Conservation (phyloP, 2,797 vertebrate species). For the Rhinichthys osculus region DNA sequence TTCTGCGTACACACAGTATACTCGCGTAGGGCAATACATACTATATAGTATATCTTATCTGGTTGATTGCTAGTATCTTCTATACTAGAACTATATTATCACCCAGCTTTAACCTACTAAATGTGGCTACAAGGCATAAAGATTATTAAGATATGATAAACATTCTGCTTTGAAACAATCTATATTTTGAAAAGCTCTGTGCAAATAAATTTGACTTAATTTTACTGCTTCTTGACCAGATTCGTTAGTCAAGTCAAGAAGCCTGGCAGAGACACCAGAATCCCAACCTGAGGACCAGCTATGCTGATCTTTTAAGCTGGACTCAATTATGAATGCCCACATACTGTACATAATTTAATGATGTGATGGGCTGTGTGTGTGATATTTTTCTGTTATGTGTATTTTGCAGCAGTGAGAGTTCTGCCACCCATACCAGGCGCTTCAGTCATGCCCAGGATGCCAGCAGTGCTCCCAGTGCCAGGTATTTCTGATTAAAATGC, state of each 20-base stretch:
- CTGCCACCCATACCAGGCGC: conserved; percentile 56
- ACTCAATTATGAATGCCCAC: background rate
- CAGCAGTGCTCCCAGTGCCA: conserved; percentile 15
- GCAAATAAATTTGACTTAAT: background rate
- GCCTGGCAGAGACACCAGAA: background rate
- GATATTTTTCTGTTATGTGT: conserved; percentile 9
- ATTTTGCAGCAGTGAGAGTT: conserved; percentile 52
- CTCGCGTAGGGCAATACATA: background rate
- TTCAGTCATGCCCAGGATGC: conserved; percentile 31
- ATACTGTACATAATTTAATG: background rate
- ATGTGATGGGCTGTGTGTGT: conserved; percentile 29
- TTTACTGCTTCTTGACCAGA: too few relatives aligned
- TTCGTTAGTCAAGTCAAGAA: too few relatives aligned
- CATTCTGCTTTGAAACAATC: background rate
- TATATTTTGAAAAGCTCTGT: background rate
- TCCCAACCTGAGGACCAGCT: background rate
- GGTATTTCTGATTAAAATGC: conserved; percentile 23
- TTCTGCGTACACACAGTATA: background rate
- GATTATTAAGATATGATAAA: background rate
- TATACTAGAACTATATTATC: background rate
- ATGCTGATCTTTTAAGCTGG: background rate
- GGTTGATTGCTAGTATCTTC: background rate
- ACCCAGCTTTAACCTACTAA: background rate
- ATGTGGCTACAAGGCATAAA: background rate
- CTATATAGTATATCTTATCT: background rate